A percentile compares a stretch with the other conserved stretches of the same genome.
phyloP scores from a whole-genome alignment of 2,888 invertebrate genomes.

The Lissocephala sabroskyi region DNA sequence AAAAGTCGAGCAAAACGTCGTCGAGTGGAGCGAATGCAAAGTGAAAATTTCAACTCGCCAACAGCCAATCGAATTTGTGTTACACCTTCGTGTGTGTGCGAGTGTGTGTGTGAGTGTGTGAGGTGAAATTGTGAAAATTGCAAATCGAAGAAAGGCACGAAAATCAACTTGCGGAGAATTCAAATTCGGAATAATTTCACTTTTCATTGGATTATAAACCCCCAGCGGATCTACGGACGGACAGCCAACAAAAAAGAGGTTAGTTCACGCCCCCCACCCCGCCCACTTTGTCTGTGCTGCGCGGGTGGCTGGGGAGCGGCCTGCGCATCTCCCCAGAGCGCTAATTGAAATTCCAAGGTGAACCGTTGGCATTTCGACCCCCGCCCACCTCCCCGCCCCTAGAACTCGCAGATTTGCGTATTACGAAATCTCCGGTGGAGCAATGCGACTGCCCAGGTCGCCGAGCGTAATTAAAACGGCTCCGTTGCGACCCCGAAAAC shows the following conservation, averaged over 20 bases:
- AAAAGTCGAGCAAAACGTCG: not conserved
- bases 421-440: not conserved
- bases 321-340: conserved; percentile 11
- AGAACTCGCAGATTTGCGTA: not conserved
- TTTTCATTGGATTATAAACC: conserved; percentile 60
- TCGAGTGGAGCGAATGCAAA: conserved; percentile 9
- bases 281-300: too few relatives aligned
- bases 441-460: conserved; percentile 9
- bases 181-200: conserved; percentile 51
- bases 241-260: too few relatives aligned
- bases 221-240: conserved; percentile 25
- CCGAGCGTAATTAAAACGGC: conserved; percentile 30
- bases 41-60: conserved; percentile 11
- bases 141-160: conserved; percentile 26
- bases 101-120: conserved; percentile 11
- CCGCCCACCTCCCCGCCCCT: conserved; percentile 8
- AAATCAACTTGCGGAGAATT: conserved; percentile 10
- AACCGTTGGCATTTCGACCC: conserved; percentile 38
- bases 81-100: conserved; percentile 5
- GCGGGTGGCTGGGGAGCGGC: too few relatives aligned
- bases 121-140: conserved; percentile 58
- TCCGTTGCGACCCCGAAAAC: conserved; percentile 26
- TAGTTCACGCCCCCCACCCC: too few relatives aligned
- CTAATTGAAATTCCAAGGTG: conserved; percentile 40
- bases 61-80: conserved; percentile 27